A percentile compares a stretch with the other conserved stretches of the same genome.
Conservation (phyloP, 1,140 invertebrate species). For the Micrasema minimum region DNA sequence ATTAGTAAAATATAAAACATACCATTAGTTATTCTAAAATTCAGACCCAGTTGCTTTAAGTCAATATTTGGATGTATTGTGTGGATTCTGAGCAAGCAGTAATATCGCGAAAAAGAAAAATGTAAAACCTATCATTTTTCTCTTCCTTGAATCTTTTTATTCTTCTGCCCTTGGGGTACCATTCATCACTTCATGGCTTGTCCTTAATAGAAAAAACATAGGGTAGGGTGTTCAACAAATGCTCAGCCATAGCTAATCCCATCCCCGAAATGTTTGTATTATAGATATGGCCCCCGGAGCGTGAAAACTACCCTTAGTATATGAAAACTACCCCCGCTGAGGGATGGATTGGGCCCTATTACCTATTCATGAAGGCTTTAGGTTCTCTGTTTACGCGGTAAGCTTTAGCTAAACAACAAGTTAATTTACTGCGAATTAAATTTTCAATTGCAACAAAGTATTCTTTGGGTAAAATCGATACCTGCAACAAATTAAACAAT, state of each 20-base stretch:
- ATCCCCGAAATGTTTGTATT: conserved; percentile 47
- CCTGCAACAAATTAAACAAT: too few relatives aligned
- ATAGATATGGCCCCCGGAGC: conserved; percentile 43
- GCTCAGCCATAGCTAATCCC: conserved; percentile 41
- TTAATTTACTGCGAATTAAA: too few relatives aligned
- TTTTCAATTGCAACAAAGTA: too few relatives aligned
- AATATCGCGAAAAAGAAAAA: too few relatives aligned
- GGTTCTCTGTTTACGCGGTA: conserved; percentile 13
- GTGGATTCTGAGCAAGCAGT: too few relatives aligned
- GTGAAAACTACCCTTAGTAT: conserved; percentile 31
- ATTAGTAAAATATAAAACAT: too few relatives aligned
- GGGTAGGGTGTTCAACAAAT: conserved; percentile 41
- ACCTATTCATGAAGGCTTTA: conserved; percentile 6
- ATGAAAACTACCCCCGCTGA: not conserved
- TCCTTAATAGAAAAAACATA: conserved; percentile 52
- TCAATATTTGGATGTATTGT: too few relatives aligned
- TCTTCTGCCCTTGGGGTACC: conserved; percentile 11
- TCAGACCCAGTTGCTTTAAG: too few relatives aligned
- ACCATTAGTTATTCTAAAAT: too few relatives aligned
- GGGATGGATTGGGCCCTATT: not conserved
- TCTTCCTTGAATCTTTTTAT: not conserved
- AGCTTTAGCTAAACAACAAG: conserved; percentile 9
- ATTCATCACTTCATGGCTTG: conserved; percentile 44
- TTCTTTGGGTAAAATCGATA: too few relatives aligned
- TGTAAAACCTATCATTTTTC: too few relatives aligned